These are phyloP conservation scores for Andrena haemorrhoa DNA, from an alignment of 2,888 invertebrate species.

Conservation along the genomic window DNA sequence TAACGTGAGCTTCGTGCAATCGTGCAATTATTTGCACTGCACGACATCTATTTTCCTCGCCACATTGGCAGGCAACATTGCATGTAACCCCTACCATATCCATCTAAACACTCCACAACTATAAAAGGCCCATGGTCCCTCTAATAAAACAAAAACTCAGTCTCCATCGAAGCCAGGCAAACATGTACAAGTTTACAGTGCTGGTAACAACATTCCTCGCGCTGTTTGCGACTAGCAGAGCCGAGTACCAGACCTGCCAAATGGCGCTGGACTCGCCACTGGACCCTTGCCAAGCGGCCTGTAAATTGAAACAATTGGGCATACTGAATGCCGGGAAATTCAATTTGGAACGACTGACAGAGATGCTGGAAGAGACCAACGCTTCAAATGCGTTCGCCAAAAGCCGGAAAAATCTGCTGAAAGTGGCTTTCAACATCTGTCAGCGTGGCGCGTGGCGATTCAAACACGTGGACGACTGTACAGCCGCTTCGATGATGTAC, in stretches of 20 bases:
- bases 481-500: background rate
- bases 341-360: background rate
- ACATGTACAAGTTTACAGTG: background rate
- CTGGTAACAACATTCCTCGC: background rate
- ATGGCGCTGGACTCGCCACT: background rate
- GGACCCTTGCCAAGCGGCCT: background rate
- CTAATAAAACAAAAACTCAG: background rate
- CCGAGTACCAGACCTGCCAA: background rate
- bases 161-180: background rate
- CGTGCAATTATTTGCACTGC: no score
- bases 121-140: background rate
- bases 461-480: background rate
- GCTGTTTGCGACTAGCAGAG: background rate
- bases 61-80: background rate
- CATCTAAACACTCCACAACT: background rate
- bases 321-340: background rate
- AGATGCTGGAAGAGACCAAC: background rate
- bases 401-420: background rate
- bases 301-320: slow-evolving; percentile 2
- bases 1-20: no score
- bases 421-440: background rate
- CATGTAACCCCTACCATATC: background rate
- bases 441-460: background rate
- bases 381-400: background rate
- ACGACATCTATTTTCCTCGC: background rate